These are phyloP conservation scores for Drosophila kikkawai DNA, from an alignment of 1,140 invertebrate species.

Conservation along the genomic window DNA sequence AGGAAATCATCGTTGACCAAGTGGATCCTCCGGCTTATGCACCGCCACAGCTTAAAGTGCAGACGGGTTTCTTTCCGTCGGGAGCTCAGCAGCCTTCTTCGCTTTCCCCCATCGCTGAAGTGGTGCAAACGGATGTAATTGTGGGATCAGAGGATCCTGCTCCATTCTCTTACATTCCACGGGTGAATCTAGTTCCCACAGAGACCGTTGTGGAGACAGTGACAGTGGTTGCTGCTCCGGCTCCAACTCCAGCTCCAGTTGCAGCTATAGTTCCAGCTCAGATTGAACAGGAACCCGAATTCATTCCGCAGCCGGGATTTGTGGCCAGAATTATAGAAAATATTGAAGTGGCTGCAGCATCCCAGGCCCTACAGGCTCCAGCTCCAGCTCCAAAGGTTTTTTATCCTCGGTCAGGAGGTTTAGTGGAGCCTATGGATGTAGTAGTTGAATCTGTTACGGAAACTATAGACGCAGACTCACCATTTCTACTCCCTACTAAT, in stretches of 20 bases:
- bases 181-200: background rate
- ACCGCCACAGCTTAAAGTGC: constrained; percentile 31
- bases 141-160: constrained; percentile 2
- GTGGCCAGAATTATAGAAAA: constrained; percentile 37
- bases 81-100: constrained; percentile 24
- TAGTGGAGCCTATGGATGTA: background rate
- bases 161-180: constrained; percentile 7
- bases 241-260: background rate
- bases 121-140: constrained; percentile 30
- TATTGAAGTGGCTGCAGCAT: constrained; percentile 24
- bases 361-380: background rate
- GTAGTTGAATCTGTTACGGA: constrained; percentile 2
- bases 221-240: background rate
- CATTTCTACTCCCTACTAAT: constrained; percentile 15
- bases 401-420: background rate
- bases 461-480: constrained; percentile 6
- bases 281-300: constrained; percentile 10
- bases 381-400: constrained; percentile 5
- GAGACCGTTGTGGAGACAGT: constrained; percentile 26
- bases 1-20: constrained; percentile 21
- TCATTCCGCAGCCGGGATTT: constrained; percentile 26
- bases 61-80: constrained; percentile 10
- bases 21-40: constrained; percentile 24
- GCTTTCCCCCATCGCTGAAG: constrained; percentile 30
- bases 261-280: background rate